Conservation (phyloP, 2,113 vertebrate genomes). For the Cettia cetti region DNA sequence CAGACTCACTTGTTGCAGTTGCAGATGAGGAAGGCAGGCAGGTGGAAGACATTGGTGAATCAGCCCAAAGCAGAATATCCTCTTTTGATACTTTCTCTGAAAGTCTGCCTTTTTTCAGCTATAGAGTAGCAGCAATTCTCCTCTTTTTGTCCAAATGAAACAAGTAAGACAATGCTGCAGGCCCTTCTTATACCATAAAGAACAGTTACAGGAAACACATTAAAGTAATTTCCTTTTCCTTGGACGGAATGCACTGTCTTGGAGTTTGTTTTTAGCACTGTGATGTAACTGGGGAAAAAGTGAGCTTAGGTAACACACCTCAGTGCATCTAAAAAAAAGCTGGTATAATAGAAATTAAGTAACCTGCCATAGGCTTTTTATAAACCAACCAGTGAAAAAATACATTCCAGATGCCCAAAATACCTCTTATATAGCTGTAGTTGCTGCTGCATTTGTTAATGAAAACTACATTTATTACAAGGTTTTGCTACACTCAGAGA, state of each 20-base stretch:
- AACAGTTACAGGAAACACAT: neutral
- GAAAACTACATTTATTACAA: neutral
- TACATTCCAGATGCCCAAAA: neutral
- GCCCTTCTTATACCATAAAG: neutral
- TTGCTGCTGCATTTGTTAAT: neutral
- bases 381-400: neutral
- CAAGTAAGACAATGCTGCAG: neutral
- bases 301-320: neutral
- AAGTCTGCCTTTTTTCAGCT: neutral
- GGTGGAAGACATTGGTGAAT: neutral
- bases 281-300: neutral
- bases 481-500: neutral
- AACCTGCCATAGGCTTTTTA: neutral
- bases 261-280: neutral
- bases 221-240: neutral
- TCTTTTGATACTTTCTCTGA: neutral
- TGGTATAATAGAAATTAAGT: neutral
- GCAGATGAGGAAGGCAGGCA: neutral
- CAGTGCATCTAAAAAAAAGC: neutral
- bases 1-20: neutral
- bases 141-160: neutral
- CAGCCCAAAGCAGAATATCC: neutral
- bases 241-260: neutral
- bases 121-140: neutral
- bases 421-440: neutral